Evolutionary conservation across 2,888 invertebrate species (phyloP), one percentile per base, ranked within the genome.

Genomic region (Liopterus haemorrhoidalis): DNA sequence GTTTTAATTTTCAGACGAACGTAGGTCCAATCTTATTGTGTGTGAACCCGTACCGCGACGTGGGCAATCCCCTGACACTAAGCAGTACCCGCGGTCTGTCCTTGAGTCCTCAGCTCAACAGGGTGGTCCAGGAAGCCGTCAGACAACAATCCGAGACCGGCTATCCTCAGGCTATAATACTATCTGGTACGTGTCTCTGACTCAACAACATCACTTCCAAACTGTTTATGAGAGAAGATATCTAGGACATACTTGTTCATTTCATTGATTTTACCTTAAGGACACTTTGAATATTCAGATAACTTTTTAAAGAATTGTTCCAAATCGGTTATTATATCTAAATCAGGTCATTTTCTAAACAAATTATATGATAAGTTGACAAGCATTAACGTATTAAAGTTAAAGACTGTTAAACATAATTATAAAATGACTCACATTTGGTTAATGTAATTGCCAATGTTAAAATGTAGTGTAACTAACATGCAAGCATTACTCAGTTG

Each of bases 71-170:
- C 46, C 73, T 92, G 61, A 92, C 92, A 52, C 75, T 92, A 65
- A 81, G 84, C 60, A 69, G 68, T 56, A 84, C 87, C 59, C 73
- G 88, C 65, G 73, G 79, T 30, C 72, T 88, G 61, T 75, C 82
- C 12, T 67, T 84, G 55, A 79, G 86, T 55, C 78, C 84, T n/a
- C 89, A 91, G 68, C 74, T 94, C 54, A 82, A 86, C 66, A 82
- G 83, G 65, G 86, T 93, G 42, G 91, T 93, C 43, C 85, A 86
- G 70, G 91, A 91, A 72, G 91, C 92, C 35, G 89, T 93, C 56
- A 76, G 91, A 52, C 92, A 92, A 70, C 92, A 93, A 71, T 86
- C 88, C 44, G 94, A 94, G 74, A 90, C 91, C 53, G 93, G 93
- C 56, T 93, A 92, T 71, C 93, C 93, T 45, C 94, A 94, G 71